Evolutionary conservation across 2,113 vertebrate species (phyloP), one percentile per base, ranked within the genome.

Genomic region (Nasalis larvatus): DNA sequence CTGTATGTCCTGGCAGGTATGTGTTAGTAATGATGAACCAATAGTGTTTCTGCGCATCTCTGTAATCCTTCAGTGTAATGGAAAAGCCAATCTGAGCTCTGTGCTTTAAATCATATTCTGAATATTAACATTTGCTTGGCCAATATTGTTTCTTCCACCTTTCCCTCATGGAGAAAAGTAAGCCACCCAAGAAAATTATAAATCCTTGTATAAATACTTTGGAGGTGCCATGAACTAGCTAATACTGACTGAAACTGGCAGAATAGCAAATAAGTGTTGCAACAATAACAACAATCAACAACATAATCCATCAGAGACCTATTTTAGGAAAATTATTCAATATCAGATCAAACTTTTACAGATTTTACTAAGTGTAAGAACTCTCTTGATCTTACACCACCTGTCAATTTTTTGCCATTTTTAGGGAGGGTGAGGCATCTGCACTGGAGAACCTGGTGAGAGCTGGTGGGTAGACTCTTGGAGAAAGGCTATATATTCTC

Each of bases 61-160:
- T 93, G 74, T 95, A 96, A 98, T 98, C 88, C 85, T 95, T 98
- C 97, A 97, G 85, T 18, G 74, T 88, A 96, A 97, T 96, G 91
- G 85, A 83, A 96, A 97, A 96, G 92, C 95, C 96, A 96, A 88
- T 97, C 96, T 94, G 85, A 85, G 54, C 54, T 83, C 78, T 14
- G 4, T 0, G 82, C 94, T 96, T 92, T 97, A 96, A 97, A 98
- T 98, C 96, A 98, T 60, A 60, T 58, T 93, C 76, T 78, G 98
- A 94, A 96, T 97, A 97, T 94, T 96, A 97, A 96, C 94, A 96
- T 96, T 96, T 97, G 93, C 92, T 97, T 97, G 82, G 90, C 74
- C 92, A 96, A 95, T 96, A 92, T 96, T 96, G 82, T 92, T 98
- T 87, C 81, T 90, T 95, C 60, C 83, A 88, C 54, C 52, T 78